Base-by-base conservation (phyloP, 2,888 invertebrate genomes). In the Tetrapedia diversipes region DNA sequence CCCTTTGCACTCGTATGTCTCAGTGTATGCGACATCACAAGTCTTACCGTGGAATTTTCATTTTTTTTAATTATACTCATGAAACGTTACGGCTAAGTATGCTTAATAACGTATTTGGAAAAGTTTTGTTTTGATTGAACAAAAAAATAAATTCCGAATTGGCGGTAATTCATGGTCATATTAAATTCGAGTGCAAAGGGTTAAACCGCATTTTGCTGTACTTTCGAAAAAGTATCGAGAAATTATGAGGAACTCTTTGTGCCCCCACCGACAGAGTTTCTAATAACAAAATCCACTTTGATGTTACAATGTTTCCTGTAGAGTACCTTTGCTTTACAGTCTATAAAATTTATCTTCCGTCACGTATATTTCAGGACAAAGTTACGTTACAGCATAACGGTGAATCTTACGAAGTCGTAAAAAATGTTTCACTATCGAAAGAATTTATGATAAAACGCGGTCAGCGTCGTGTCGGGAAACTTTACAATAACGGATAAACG, bases 321-420 rank as follows among this genome's bases (percentile, higher is more conserved):
- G n/a, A 41, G 47, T 32, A 6, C 16, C 43, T 41, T 3, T 10
- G 51, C 37, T 67, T 51, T 57, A 67, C 32, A 8, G 34, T 34
- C 43, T 57, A 57, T 47, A 41, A 49, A 56, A 49, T 53, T 53
- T 59, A 59, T 71, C 22, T 27, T 22, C 32, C 34, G 8, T 51
- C 24, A 16, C n/a, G 24, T 39, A 8, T 32, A 51, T 57, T 43
- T 8, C n/a, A 34, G 22, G 32, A 66, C 11, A 6, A 10, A 16
- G 47, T 49, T 39, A 56, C 16, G 29, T 32, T 14, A 16, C 27
- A 2, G 56, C 27, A 32, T 11, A 66, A 67, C 14, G 51, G 57
- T 16, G 43, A 59, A 43, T 29, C 29, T 43, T 57, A 29, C 45
- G 19, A 47, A 71, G 41, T 27, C 22, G 16, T 71, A 71, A 71